Evolutionary conservation across 2,888 invertebrate genomes (phyloP).

Genomic region (Anticlea derivata): DNA sequence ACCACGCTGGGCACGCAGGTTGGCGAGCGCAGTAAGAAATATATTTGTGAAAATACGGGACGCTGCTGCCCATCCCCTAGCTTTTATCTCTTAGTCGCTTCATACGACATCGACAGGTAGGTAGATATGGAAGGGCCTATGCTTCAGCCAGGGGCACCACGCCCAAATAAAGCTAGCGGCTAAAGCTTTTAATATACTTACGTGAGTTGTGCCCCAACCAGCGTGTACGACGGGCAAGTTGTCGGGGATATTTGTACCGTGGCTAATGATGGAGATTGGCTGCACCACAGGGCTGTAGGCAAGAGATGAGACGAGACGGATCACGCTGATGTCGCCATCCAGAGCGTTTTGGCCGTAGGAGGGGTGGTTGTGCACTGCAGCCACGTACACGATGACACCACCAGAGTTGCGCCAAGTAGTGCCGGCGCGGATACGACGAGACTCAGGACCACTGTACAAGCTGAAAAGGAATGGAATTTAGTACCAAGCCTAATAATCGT

Average conservation of each 20-base stretch:
- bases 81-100: too few relatives aligned
- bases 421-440: constrained; percentile 35
- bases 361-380: constrained; percentile 25
- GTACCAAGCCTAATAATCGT: too few relatives aligned
- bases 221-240: constrained; percentile 42
- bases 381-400: constrained; percentile 17
- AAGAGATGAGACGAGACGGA: constrained; percentile 23
- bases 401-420: constrained; percentile 22
- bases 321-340: constrained; percentile 38
- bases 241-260: constrained; percentile 31
- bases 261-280: constrained; percentile 31
- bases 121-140: too few relatives aligned
- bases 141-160: too few relatives aligned
- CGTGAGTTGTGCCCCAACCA: constrained; percentile 48
- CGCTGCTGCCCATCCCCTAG: too few relatives aligned
- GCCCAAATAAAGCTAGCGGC: too few relatives aligned
- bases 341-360: constrained; percentile 4
- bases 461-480: constrained; percentile 5
- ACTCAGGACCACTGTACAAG: not conserved
- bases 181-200: constrained; percentile 32
- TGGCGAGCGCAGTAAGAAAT: too few relatives aligned
- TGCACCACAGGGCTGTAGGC: constrained; percentile 20
- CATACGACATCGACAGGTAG: too few relatives aligned
- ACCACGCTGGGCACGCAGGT: too few relatives aligned
- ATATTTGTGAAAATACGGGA: too few relatives aligned